Base-by-base conservation (phyloP, 1,140 invertebrate genomes). In the Drosophila pseudoobscura region DNA sequence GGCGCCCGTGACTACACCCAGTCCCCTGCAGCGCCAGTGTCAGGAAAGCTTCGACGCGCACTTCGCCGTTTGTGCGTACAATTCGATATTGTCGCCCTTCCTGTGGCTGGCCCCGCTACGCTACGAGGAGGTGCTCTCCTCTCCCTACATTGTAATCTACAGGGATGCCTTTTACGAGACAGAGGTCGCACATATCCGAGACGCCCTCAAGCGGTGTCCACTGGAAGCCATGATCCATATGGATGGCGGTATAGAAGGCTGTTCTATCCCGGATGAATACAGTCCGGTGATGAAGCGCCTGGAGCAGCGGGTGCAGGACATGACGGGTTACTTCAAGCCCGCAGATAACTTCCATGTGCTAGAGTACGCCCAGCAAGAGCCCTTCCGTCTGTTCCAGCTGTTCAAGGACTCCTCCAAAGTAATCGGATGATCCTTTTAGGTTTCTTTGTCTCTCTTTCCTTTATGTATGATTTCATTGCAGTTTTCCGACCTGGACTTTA, bases 161-260 rank as follows among this genome's bases (percentile, higher is more conserved):
- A 95, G 98, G 91, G 94, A 98, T 80, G 95, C 98, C 13, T 94
- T 99, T 55, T 95, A 93, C 59, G 96, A 99, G 80, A 88, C 93
- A 1, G 98, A 99, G 92, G 99, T 99, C 58, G 93, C 95, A 54
- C 93, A 95, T 3, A 95, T 99, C 47, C 96, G 98, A 91, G 91
- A 93, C 0, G 77, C 52, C 13, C 73, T 59, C 22, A 8, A 44
- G 0, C 6, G 6, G 0, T 84, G 80, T 9, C 62, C 62, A 0
- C 0, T 17, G 0, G 55, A 15, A 3, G 20, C 6, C 0, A 11
- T 17, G 6, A 53, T 80, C 2, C 9, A 45, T 3, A 24, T 63
- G 6, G 0, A 9, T 9, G 8, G n/a, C 0, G 66, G 45, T 4
- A n/a, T 77, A 11, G 24, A 1, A 1, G 82, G 68, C 3, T 84